Conservation (phyloP, 2,888 invertebrate genomes). For the Dicyrtoma fusca region DNA sequence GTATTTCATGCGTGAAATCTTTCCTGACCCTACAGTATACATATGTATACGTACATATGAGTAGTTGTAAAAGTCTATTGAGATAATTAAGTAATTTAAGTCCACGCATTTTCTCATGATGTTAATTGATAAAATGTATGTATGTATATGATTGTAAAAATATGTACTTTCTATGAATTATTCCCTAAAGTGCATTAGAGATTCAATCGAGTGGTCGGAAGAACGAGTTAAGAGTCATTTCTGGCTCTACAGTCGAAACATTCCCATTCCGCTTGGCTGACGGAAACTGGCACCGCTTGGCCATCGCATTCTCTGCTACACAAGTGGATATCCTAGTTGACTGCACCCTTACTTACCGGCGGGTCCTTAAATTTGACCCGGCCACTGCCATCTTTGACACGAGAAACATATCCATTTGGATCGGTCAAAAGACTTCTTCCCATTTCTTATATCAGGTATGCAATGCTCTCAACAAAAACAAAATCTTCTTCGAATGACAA, state of each 20-base stretch:
- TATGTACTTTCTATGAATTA: too few species aligned
- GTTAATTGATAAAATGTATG: too few species aligned
- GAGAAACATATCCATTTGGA: slow-evolving; percentile 69
- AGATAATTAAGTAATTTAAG: too few species aligned
- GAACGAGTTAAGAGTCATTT: slow-evolving; percentile 83
- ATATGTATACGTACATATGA: too few species aligned
- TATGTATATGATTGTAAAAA: too few species aligned
- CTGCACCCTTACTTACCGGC: slow-evolving; percentile 77
- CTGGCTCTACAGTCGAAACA: slow-evolving; percentile 76
- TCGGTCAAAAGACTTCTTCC: slow-evolving; percentile 83
- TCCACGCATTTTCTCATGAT: too few species aligned
- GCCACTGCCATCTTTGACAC: slow-evolving; percentile 56
- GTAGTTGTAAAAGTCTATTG: too few species aligned
- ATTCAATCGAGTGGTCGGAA: slow-evolving; percentile 87
- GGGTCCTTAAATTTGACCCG: slow-evolving; percentile 56
- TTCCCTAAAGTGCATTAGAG: slow-evolving; percentile 76
- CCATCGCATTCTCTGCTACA: slow-evolving; percentile 79
- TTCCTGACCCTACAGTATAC: too few species aligned
- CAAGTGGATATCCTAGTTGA: slow-evolving; percentile 79
- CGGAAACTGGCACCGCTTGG: slow-evolving; percentile 83
- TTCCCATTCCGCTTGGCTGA: slow-evolving; percentile 86
- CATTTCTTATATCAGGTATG: slow-evolving; percentile 86
- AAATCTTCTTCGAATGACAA: too few species aligned
- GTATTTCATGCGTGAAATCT: too few species aligned
- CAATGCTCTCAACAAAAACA: slow-evolving; percentile 42